These are phyloP conservation scores for Pseudois nayaur DNA, from an alignment of 2,113 vertebrate species.

Conservation along the genomic window DNA sequence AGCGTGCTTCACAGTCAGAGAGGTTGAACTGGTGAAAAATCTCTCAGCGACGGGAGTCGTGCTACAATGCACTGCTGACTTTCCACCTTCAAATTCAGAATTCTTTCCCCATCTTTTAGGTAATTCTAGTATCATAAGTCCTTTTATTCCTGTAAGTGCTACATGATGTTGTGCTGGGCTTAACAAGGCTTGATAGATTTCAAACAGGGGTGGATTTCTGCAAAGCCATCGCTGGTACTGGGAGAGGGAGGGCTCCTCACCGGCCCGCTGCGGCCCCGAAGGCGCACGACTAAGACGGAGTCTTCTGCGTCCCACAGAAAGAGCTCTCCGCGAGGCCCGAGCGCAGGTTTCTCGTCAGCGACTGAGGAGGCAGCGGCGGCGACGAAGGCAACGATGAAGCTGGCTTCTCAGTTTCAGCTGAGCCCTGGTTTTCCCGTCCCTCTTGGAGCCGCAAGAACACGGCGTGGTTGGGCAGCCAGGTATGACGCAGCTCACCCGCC, in stretches of 20 bases:
- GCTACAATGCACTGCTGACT: slow-evolving; percentile 89
- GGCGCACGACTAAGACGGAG: slow-evolving; percentile 84
- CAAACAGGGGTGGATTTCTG: slow-evolving; percentile 92
- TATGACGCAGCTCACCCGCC: slow-evolving; percentile 79
- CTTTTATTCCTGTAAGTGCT: slow-evolving; percentile 89
- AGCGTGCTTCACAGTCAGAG: slow-evolving; percentile 89
- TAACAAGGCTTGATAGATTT: slow-evolving; percentile 88
- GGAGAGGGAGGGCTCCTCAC: slow-evolving; percentile 36
- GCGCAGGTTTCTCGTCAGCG: slow-evolving; percentile 80
- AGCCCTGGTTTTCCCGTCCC: slow-evolving; percentile 15
- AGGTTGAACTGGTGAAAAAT: slow-evolving; percentile 92
- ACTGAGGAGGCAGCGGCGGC: slow-evolving; percentile 53
- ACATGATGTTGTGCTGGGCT: slow-evolving; percentile 92
- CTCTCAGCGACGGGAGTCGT: slow-evolving; percentile 92
- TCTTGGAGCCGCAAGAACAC: slow-evolving; percentile 82
- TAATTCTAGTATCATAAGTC: slow-evolving; percentile 89
- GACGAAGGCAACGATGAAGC: slow-evolving; percentile 71
- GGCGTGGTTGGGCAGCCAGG: slow-evolving; percentile 80
- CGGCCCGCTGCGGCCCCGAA: slow-evolving; percentile 79
- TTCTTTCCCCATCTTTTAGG: slow-evolving; percentile 96
- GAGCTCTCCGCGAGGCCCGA: slow-evolving; percentile 87
- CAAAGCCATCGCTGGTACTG: slow-evolving; percentile 87
- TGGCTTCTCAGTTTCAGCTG: slow-evolving; percentile 61
- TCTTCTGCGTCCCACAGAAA: slow-evolving; percentile 85
- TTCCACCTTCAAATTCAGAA: slow-evolving; percentile 93